Conservation (phyloP, 2,888 invertebrate species). For the Cryptus viduatorius region DNA sequence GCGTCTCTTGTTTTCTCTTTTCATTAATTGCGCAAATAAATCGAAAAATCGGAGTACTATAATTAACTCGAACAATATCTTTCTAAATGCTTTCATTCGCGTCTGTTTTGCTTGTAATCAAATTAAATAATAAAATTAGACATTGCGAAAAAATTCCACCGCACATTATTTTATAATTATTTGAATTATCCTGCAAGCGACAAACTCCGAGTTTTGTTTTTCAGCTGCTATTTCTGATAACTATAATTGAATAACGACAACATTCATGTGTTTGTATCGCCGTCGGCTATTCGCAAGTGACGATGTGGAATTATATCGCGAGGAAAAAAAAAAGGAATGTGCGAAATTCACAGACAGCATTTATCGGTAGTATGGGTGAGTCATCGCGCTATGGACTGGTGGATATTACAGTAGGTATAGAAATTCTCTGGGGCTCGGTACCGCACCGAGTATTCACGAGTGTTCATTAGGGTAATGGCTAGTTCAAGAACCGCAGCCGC, state of each 20-base stretch:
- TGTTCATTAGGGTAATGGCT: constrained; percentile 79
- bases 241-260: background rate
- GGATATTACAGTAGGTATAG: constrained; percentile 16
- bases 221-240: background rate
- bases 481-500: constrained; percentile 67
- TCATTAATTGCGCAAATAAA: background rate
- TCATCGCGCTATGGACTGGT: constrained; percentile 12
- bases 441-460: constrained; percentile 60
- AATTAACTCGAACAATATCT: background rate
- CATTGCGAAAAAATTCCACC: no score
- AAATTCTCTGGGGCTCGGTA: constrained; percentile 48
- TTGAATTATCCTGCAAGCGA: no score
- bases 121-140: no score
- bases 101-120: background rate
- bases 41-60: background rate
- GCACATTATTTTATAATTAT: no score
- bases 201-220: background rate
- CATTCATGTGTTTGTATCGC: background rate
- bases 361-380: constrained; percentile 19
- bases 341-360: constrained; percentile 22
- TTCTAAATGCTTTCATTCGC: background rate
- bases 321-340: constrained; percentile 4
- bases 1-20: background rate
- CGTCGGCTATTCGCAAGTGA: background rate
- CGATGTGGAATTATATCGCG: constrained; percentile 12